A percentile compares a stretch with the other conserved stretches of the same genome.
Conservation (phyloP, 2,113 vertebrate species). For the Anhinga rufa region DNA sequence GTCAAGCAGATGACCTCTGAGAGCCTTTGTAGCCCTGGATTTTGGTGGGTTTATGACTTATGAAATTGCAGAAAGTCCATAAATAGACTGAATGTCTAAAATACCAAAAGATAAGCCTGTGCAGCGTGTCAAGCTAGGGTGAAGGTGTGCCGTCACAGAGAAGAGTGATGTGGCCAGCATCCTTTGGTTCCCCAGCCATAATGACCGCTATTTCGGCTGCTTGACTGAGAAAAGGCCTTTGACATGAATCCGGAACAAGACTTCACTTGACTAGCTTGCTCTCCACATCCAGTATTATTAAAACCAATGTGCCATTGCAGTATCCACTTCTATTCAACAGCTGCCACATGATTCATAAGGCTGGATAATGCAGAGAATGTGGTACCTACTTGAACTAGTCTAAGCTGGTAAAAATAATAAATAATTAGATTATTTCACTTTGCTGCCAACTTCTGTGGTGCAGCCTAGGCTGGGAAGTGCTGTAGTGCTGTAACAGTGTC, state of each 20-base stretch:
- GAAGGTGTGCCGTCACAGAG: background rate
- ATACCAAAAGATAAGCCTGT: accelerated
- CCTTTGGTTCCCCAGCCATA: background rate
- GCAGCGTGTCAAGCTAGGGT: background rate
- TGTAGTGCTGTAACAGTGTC: background rate
- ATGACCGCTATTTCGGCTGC: background rate
- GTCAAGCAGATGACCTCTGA: background rate
- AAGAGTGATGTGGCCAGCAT: background rate
- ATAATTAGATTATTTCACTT: background rate
- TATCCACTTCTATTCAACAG: background rate
- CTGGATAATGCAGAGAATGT: background rate
- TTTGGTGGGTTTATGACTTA: background rate
- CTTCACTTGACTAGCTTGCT: background rate
- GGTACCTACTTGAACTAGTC: background rate
- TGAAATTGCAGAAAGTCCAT: background rate
- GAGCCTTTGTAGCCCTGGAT: background rate
- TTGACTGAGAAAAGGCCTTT: background rate
- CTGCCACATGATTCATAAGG: background rate
- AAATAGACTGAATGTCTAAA: background rate
- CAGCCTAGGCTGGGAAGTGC: background rate
- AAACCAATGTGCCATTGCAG: background rate
- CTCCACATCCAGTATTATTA: background rate
- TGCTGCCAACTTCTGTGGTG: background rate
- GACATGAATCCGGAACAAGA: background rate
- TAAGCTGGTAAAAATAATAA: background rate